phyloP scores from a whole-genome alignment of 2,797 vertebrate species.

The Hyperoplus immaculatus region DNA sequence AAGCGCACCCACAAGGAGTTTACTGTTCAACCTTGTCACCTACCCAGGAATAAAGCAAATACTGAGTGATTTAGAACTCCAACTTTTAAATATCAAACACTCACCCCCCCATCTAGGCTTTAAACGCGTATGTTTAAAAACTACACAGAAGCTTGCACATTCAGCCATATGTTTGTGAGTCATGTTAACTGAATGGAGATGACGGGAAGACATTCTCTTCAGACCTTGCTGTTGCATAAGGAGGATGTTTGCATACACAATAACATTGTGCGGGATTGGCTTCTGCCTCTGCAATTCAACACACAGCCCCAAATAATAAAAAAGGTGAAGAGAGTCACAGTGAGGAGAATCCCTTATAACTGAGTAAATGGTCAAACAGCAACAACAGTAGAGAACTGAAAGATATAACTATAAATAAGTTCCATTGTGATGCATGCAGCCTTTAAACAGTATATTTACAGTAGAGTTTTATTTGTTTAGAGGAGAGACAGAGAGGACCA shows the following conservation, averaged over 20 bases:
- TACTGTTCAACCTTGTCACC: constrained; percentile 3
- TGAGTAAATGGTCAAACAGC: neutral
- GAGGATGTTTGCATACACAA: neutral
- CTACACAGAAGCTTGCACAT: constrained; percentile 2
- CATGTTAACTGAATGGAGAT: neutral
- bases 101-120: neutral
- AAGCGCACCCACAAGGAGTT: constrained; percentile 32
- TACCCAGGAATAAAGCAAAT: constrained; percentile 33
- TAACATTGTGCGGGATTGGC: neutral
- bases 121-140: constrained; percentile 22
- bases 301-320: neutral
- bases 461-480: constrained; percentile 7
- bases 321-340: neutral
- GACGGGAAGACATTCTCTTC: neutral
- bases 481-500: constrained; percentile 1
- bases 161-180: neutral
- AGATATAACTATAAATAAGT: neutral
- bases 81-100: constrained; percentile 19
- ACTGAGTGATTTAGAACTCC: constrained; percentile 28
- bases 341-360: neutral
- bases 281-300: neutral
- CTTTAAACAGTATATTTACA: neutral
- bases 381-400: neutral
- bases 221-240: neutral
- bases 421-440: neutral